phyloP scores from a whole-genome alignment of 2,888 invertebrate genomes.

The Cephus runcator region DNA sequence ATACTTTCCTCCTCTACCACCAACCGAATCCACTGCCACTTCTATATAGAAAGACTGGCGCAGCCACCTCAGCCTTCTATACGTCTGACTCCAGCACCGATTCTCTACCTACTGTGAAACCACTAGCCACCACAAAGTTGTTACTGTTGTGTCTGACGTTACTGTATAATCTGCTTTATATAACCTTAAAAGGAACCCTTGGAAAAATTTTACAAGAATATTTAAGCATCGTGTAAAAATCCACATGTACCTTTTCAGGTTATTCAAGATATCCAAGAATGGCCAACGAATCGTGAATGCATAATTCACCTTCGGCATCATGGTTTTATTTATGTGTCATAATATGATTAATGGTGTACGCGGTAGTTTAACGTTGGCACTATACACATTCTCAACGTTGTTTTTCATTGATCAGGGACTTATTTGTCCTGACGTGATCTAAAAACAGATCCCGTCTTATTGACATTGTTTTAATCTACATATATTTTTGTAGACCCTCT shows the following conservation, averaged over 20 bases:
- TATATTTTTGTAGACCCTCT: not conserved
- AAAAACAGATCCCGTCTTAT: not conserved
- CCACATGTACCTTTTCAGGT: not conserved
- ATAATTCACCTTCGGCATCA: not conserved
- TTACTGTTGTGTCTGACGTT: not conserved
- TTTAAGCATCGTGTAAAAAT: not conserved
- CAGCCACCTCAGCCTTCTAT: not conserved
- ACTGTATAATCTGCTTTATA: not conserved
- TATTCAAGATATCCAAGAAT: not conserved
- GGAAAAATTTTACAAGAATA: not conserved
- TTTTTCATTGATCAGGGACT: not conserved
- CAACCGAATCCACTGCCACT: conserved; percentile 3
- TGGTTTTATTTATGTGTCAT: not conserved
- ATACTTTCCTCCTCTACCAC: conserved; percentile 5
- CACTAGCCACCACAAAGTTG: not conserved
- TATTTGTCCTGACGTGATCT: not conserved
- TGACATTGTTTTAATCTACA: not conserved
- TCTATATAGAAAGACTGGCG: not conserved
- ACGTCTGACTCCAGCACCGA: not conserved
- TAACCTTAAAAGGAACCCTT: not conserved
- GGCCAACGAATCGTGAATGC: not conserved
- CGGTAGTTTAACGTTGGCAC: not conserved
- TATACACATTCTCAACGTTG: not conserved
- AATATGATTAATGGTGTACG: not conserved
- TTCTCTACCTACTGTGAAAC: not conserved